These are phyloP conservation scores for Rotaria macrura DNA, from an alignment of 2,888 invertebrate species.

Conservation along the genomic window DNA sequence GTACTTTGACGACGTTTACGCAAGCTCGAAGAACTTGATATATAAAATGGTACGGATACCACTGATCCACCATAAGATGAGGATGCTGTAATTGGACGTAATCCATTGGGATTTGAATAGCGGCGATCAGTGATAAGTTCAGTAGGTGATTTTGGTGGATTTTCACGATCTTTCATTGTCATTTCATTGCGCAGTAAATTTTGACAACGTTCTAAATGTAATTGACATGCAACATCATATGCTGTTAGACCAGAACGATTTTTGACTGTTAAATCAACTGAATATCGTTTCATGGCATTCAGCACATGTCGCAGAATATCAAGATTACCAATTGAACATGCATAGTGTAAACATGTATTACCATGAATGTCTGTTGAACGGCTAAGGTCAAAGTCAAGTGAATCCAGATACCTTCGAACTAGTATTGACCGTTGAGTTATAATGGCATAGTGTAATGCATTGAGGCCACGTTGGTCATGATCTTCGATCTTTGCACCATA, in stretches of 20 bases:
- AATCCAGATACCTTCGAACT: constrained; percentile 12
- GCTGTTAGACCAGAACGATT: neutral
- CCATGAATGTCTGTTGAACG: constrained; percentile 23
- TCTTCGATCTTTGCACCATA: constrained; percentile 24
- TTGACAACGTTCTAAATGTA: neutral
- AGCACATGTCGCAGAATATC: neutral
- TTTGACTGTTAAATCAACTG: neutral
- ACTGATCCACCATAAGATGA: neutral
- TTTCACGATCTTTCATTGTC: neutral
- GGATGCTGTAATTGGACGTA: neutral
- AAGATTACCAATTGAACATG: neutral
- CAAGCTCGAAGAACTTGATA: neutral
- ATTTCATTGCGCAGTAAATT: constrained; percentile 4
- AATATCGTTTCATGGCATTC: neutral
- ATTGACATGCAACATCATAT: neutral
- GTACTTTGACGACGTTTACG: neutral
- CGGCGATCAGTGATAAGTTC: neutral
- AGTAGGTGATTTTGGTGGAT: neutral
- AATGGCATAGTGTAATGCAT: constrained; percentile 23
- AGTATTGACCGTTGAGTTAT: constrained; percentile 21
- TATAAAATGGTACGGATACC: neutral
- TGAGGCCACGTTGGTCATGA: constrained; percentile 21
- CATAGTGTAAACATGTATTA: constrained; percentile 32
- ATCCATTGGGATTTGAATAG: neutral
- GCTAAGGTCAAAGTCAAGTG: constrained; percentile 29